Conservation (phyloP, 2,797 vertebrate genomes). For the Delichon dasypus region DNA sequence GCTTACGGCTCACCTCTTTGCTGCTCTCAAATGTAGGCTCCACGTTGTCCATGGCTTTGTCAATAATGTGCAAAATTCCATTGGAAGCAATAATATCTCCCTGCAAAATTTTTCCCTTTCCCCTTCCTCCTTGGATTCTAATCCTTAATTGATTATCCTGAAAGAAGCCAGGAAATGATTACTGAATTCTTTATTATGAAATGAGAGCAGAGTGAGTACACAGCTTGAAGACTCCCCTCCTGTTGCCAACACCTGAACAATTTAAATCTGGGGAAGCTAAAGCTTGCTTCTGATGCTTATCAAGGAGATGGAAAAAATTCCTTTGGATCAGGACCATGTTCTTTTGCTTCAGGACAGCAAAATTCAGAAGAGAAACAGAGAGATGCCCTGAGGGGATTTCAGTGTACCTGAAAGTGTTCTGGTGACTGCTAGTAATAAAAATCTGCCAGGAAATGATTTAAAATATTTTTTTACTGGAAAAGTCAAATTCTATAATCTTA, state of each 20-base stretch:
- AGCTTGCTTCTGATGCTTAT: not conserved
- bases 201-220: not conserved
- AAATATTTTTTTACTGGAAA: not conserved
- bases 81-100: slow-evolving; percentile 87
- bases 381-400: not conserved
- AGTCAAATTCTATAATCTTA: not conserved
- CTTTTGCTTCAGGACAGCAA: not conserved
- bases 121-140: slow-evolving; percentile 83
- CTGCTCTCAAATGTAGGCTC: slow-evolving; percentile 79
- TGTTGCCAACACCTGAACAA: not conserved
- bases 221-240: not conserved
- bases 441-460: slow-evolving; percentile 8
- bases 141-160: slow-evolving; percentile 81
- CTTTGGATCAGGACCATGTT: not conserved
- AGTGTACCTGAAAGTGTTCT: not conserved
- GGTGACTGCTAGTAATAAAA: not conserved
- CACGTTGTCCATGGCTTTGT: slow-evolving; percentile 84
- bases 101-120: slow-evolving; percentile 78
- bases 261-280: not conserved
- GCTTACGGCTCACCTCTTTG: slow-evolving; percentile 74
- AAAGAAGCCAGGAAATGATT: slow-evolving; percentile 2
- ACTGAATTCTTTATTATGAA: not conserved
- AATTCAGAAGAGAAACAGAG: not conserved
- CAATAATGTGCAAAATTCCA: slow-evolving; percentile 89
- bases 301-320: slow-evolving; percentile 3